Base-by-base conservation (phyloP, 1,140 invertebrate genomes). In the Conus ventricosus region DNA sequence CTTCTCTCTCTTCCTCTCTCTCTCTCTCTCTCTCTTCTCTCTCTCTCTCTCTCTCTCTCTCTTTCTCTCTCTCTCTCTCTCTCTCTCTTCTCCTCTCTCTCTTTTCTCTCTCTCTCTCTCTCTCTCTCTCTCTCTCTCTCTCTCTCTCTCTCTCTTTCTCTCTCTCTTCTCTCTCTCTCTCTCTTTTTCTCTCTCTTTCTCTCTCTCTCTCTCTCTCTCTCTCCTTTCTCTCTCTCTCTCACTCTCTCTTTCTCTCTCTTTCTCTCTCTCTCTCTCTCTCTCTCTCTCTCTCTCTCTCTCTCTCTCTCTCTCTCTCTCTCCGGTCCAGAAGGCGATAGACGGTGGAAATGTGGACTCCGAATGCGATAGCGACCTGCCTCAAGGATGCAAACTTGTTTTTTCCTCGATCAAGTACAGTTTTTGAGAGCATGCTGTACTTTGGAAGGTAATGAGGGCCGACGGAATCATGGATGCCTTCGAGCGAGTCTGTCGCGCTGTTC, bases 1-100 rank as follows among this genome's bases (percentile, higher is more conserved):
- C 85, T 86, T 86, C 20, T 75, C 63, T 75, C 57, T 86, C 85
- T 71, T 13, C 55, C 67, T 86, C n/a, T 51, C 53, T 15, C 71
- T 71, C 55, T 10, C 27, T n/a, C 54, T 71, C 71, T 25, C 17
- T 27, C 71, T 60, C 57, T 55, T 57, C 54, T 25, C 4, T 57
- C 6, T 84, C 57, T 51, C 23, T 75, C 10, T 75, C 63, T 25
- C 15, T 53, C 25, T 53, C 15, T 53, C 17, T 25, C 11, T 20
- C n/a, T 27, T 51, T 25, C 25, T 3, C 25, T 27, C 17, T 75
- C 23, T 53, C n/a, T 53, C 23, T 53, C 63, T 53, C 11, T 25
- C 63, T 75, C 25, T n/a, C n/a, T 53, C 15, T 51, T 55, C 54
- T 39, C 63, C 25, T 86, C 57, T 51, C 27, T 75, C 57, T 75